These are phyloP conservation scores for Distichodus sexfasciatus DNA, from an alignment of 2,797 vertebrate species.

Conservation along the genomic window DNA sequence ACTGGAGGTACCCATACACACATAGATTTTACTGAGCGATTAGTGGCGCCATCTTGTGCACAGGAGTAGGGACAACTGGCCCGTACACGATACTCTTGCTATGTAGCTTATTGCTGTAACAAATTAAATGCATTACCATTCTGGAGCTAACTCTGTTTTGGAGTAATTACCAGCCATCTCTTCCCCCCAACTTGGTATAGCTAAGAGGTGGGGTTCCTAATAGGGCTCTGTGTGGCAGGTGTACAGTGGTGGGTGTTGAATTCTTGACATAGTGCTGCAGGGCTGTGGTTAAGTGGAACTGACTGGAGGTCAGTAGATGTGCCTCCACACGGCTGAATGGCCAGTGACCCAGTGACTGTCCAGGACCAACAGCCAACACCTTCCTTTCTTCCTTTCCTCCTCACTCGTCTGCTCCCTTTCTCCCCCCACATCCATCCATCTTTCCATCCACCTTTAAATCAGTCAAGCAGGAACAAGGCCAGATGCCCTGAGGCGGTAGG, in stretches of 20 bases:
- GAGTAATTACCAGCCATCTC: too few species aligned
- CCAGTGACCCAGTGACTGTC: background rate
- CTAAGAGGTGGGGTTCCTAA: too few species aligned
- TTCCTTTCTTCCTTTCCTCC: conserved; percentile 6
- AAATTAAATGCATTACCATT: too few species aligned
- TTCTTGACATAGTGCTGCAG: background rate
- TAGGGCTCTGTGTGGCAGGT: too few species aligned
- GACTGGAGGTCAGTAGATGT: background rate
- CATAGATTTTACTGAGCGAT: too few species aligned
- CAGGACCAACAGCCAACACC: conserved; percentile 20
- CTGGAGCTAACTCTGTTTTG: too few species aligned
- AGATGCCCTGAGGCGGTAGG: conserved; percentile 1
- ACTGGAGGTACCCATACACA: too few species aligned
- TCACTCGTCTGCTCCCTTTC: background rate
- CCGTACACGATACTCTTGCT: too few species aligned
- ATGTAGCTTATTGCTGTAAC: too few species aligned
- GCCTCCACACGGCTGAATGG: background rate
- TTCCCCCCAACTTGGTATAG: too few species aligned
- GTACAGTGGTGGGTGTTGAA: background rate
- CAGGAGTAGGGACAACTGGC: too few species aligned
- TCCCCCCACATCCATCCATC: background rate
- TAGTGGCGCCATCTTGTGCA: too few species aligned
- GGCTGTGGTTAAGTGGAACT: background rate
- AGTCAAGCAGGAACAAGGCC: background rate
- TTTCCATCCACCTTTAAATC: background rate